Evolutionary conservation across 92 coral and sea anemone species (phyloP), one percentile per base, ranked within the genome.

Genomic region (Ricordea florida): DNA sequence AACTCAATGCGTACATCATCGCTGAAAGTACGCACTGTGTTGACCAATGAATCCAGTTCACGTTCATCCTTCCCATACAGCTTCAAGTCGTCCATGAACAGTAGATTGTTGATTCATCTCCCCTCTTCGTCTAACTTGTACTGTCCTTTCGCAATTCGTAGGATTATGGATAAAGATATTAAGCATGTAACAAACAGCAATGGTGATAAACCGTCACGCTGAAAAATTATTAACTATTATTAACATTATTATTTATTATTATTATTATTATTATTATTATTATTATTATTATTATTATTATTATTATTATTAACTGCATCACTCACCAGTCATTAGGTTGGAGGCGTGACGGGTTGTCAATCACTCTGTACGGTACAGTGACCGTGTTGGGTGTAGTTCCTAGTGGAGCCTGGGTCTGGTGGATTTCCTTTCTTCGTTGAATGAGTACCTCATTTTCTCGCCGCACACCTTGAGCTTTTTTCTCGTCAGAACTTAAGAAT

Each of bases 361-460:
- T 69, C 43, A 94, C 98, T 27, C 98, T 83, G 66, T 92, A 94
- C 0, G 98, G 98, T 26, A 92, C 98, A 18, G 98, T 94, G 15
- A 89, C 90, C 0, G 84, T 69, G 1, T 90, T 62, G 10, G 64
- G 25, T 4, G 80, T 79, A 2, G 93, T 30, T n/a, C 88, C 87
- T 6, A 86, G 85, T 26, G 84, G 74, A 30, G 87, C 85, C 27
- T 83, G 89, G 25, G 85, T 83, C 49, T 86, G 85, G 36, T 67
- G 68, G 50, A 80, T 76, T 36, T 94, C 98, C 63, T 92, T 94
- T 29, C 98, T 89, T 46, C 98, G 86, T 58, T 94, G 98, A 63
- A 94, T 88, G 21, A 94, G 78, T 35, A 94, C 97, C 43, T 94
- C 98, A 52, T 82, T 94, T 69, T 94, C 98, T 15, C 97, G 91